Conservation (phyloP, 1,140 invertebrate genomes). For the Drosophila sechellia region DNA sequence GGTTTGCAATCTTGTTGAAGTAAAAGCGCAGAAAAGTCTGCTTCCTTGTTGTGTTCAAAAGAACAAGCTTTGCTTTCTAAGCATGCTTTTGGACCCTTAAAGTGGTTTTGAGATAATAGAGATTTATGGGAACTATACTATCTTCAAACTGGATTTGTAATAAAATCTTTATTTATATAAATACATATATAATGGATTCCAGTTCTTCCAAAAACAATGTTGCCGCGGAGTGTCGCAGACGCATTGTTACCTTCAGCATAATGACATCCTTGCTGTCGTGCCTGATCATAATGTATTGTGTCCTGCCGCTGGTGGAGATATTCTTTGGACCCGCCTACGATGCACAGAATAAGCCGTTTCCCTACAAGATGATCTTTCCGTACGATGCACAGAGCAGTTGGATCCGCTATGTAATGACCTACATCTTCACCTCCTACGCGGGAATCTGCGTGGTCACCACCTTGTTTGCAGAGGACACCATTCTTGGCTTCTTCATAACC, state of each 20-base stretch:
- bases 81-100: too few relatives aligned
- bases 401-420: constrained; percentile 63
- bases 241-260: constrained; percentile 68
- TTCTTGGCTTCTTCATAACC: constrained; percentile 78
- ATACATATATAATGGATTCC: too few relatives aligned
- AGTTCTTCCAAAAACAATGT: constrained; percentile 39
- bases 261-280: constrained; percentile 69
- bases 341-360: constrained; percentile 67
- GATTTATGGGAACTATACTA: too few relatives aligned
- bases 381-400: constrained; percentile 66
- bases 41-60: too few relatives aligned
- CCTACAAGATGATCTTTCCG: constrained; percentile 81
- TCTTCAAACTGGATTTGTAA: not conserved
- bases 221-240: constrained; percentile 44
- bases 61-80: too few relatives aligned
- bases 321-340: constrained; percentile 34
- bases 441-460: constrained; percentile 83
- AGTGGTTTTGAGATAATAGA: too few relatives aligned
- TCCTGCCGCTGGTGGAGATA: constrained; percentile 71
- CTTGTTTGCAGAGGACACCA: constrained; percentile 78
- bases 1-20: too few relatives aligned
- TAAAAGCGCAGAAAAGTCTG: too few relatives aligned
- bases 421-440: constrained; percentile 75
- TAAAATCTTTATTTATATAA: too few relatives aligned
- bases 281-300: constrained; percentile 79